Conservation (phyloP, 1,140 invertebrate genomes). For the Halictus rubicundus region DNA sequence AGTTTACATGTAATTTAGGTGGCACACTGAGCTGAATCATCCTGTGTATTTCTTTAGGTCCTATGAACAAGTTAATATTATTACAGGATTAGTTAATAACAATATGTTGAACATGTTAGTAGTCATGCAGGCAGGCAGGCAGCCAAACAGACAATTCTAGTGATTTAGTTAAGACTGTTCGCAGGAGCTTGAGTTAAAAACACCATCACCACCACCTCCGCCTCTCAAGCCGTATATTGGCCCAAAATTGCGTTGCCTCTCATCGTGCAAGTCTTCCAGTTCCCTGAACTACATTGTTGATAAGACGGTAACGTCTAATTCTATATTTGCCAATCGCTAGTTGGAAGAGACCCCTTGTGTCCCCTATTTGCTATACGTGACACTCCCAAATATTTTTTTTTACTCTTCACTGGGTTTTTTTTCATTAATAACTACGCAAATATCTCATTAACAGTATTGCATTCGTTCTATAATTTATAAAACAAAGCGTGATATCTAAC, state of each 20-base stretch:
- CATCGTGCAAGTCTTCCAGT: conserved; percentile 76
- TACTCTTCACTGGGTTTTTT: conserved; percentile 39
- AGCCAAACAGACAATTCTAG: conserved; percentile 48
- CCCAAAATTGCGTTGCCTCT: conserved; percentile 77
- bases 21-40: too few species aligned
- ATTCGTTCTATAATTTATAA: conserved; percentile 49
- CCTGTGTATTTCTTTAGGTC: conserved; percentile 7
- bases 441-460: conserved; percentile 56
- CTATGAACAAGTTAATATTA: conserved; percentile 2
- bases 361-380: conserved; percentile 57
- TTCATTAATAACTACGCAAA: conserved; percentile 54
- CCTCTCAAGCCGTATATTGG: conserved; percentile 77
- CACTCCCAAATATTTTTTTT: conserved; percentile 50
- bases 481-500: conserved; percentile 63
- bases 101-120: conserved; percentile 32
- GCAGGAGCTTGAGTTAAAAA: conserved; percentile 78
- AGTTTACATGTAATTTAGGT: too few species aligned
- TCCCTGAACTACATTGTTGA: conserved; percentile 81
- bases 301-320: conserved; percentile 79
- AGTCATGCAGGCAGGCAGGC: conserved; percentile 56
- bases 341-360: conserved; percentile 54
- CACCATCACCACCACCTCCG: conserved; percentile 73
- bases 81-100: conserved; percentile 26
- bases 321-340: conserved; percentile 68
- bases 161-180: conserved; percentile 68